A percentile compares a stretch with the other conserved stretches of the same genome.
These are phyloP conservation scores for Nomada ruficornis DNA, from an alignment of 2,888 invertebrate genomes.

Conservation along the genomic window DNA sequence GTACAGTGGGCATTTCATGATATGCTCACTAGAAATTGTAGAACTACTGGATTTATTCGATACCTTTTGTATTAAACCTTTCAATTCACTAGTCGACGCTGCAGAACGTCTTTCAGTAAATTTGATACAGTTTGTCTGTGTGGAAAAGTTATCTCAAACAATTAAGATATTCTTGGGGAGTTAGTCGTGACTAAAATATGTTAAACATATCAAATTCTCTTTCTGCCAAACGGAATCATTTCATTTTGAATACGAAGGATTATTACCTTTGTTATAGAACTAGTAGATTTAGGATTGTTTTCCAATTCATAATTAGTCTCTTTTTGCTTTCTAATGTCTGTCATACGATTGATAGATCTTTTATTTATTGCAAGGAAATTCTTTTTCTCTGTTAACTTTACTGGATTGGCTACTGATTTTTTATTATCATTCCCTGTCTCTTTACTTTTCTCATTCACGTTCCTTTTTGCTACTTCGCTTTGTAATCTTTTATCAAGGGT, in stretches of 20 bases:
- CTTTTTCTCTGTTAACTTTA: conserved; percentile 38
- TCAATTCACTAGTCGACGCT: conserved; percentile 72
- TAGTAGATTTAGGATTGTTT: conserved; percentile 25
- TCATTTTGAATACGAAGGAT: no score
- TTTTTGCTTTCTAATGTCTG: conserved; percentile 25
- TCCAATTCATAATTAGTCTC: conserved; percentile 13
- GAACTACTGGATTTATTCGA: conserved; percentile 58
- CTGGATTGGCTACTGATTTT: neutral
- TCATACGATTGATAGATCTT: conserved; percentile 50
- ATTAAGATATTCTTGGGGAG: neutral
- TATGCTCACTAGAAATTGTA: conserved; percentile 21
- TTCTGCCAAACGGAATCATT: no score
- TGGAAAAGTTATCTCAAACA: neutral
- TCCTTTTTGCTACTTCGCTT: neutral
- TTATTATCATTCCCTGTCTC: conserved; percentile 17
- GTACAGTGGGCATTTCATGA: conserved; percentile 73
- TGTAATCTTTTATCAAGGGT: neutral
- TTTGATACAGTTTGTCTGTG: conserved; percentile 31
- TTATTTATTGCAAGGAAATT: conserved; percentile 66
- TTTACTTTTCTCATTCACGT: neutral
- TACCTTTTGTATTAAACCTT: conserved; percentile 73
- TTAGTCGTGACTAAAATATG: neutral
- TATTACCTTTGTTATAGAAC: conserved; percentile 36
- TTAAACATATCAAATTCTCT: neutral
- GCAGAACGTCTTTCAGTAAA: conserved; percentile 24